Evolutionary conservation across 2,113 vertebrate genomes (phyloP).

Genomic region (Pycnonotus jocosus): DNA sequence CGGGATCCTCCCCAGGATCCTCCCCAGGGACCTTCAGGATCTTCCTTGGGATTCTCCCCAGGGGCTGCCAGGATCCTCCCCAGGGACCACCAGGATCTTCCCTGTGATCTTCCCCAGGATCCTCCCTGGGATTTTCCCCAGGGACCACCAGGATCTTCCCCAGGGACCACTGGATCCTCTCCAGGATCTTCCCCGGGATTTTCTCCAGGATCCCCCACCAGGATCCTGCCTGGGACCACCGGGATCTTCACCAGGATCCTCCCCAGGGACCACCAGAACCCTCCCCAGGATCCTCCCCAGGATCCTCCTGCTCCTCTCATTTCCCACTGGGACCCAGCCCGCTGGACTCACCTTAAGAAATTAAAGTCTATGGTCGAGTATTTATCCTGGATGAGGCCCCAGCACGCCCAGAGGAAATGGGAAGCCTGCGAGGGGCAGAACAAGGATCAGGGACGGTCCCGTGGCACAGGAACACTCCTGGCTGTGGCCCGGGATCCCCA

Average conservation of each 20-base stretch:
- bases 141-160: not conserved
- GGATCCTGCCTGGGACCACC: not conserved
- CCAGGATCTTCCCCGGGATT: not conserved
- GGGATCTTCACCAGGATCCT: not conserved
- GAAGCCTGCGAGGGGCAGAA: slow-evolving; percentile 78
- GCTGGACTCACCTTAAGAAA: slow-evolving; percentile 84
- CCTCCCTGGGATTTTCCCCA: rapidly evolving
- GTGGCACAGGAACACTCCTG: not conserved
- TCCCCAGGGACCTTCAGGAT: rapidly evolving
- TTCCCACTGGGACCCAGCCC: not conserved
- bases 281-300: not conserved
- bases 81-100: not conserved
- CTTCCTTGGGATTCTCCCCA: not conserved
- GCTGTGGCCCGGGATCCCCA: rapidly evolving
- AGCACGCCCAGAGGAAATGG: slow-evolving; percentile 97
- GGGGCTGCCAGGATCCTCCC: not conserved
- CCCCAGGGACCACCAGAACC: not conserved
- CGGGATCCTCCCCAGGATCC: rapidly evolving
- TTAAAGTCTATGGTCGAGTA: slow-evolving; percentile 96
- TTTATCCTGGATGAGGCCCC: slow-evolving; percentile 94
- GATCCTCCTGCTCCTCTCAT: rapidly evolving
- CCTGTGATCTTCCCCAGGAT: not conserved
- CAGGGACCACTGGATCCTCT: rapidly evolving
- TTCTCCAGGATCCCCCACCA: rapidly evolving
- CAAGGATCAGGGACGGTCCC: rapidly evolving